Base-by-base conservation (phyloP, 2,113 vertebrate genomes). In the Microcebus murinus region DNA sequence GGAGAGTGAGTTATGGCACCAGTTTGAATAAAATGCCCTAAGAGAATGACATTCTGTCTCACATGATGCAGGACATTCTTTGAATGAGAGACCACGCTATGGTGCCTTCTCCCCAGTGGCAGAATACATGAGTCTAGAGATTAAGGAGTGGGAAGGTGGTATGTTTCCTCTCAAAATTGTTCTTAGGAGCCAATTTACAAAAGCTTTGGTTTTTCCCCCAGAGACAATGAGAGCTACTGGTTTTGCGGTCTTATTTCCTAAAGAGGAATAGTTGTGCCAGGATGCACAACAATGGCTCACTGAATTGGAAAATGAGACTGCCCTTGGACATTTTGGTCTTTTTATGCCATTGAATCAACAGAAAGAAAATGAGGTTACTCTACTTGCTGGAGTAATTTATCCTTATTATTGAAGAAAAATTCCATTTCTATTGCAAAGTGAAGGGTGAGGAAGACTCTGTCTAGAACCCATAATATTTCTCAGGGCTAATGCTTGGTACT, bases 351-450 rank as follows among this genome's bases (percentile, higher is more conserved):
- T 15, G 39, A 74, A n/a, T 2, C 27, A 23, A 94, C 45, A 82
- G 52, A 39, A 55, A 55, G 36, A 59, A 79, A 81, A 80, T 55
- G 15, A 52, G 34, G 34, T 57, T 52, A 50, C 9, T 80, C 9
- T 36, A 27, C 11, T 18, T 13, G 4, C 4, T 73, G 23, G 6
- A 96, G 4, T 29, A 20, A 84, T 7, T 31, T 25, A n/a, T 34
- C 20, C n/a, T 92, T 15, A 29, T 34, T 36, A 39, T 6, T 9
- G 23, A 45, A 18, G 59, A 18, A n/a, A 48, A 63, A 48, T 4
- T 4, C 1, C 31, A 45, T 34, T 34, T 1, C 52, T 31, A 0
- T 17, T n/a, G 20, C 9, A 65, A 7, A 45, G 12, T 0, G 12
- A 45, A 48, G 39, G 81, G 11, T 29, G 34, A 87, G 9, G 18